A percentile compares a stretch with the other conserved stretches of the same genome.
Conservation (phyloP, 2,113 vertebrate species). For the Pedetes capensis region DNA sequence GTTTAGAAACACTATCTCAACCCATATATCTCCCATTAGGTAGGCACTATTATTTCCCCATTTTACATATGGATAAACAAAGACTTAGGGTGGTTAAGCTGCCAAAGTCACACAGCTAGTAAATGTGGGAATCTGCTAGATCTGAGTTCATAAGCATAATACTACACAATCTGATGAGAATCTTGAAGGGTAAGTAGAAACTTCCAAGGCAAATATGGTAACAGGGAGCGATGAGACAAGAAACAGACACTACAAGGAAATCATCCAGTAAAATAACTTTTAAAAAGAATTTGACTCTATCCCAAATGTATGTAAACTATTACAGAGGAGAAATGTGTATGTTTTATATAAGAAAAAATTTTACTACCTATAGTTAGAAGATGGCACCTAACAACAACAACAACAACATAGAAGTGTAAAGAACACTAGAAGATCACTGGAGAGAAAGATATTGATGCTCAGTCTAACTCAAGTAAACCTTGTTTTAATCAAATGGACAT, state of each 20-base stretch:
- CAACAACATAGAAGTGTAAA: too few species aligned
- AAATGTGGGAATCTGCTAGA: neutral
- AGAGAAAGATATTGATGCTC: neutral
- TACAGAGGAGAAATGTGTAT: neutral
- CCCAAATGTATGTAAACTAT: conserved; percentile 24
- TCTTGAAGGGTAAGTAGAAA: neutral
- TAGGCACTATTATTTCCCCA: neutral
- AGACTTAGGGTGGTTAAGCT: neutral
- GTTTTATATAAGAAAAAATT: conserved; percentile 17
- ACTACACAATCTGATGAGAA: neutral
- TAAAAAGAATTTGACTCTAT: neutral
- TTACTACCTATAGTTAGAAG: neutral
- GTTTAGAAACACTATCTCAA: neutral
- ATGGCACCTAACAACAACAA: too few species aligned
- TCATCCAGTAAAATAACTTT: neutral
- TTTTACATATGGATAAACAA: conserved; percentile 15
- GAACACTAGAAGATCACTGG: neutral
- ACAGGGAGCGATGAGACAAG: neutral
- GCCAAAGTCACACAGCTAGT: neutral
- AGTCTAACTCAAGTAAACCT: conserved; percentile 3
- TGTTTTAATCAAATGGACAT: neutral
- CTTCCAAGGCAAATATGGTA: neutral
- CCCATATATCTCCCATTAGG: neutral
- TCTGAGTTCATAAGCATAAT: neutral
- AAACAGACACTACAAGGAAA: neutral